These are phyloP conservation scores for Rhineura floridana DNA, from an alignment of 2,113 vertebrate species.

Conservation along the genomic window DNA sequence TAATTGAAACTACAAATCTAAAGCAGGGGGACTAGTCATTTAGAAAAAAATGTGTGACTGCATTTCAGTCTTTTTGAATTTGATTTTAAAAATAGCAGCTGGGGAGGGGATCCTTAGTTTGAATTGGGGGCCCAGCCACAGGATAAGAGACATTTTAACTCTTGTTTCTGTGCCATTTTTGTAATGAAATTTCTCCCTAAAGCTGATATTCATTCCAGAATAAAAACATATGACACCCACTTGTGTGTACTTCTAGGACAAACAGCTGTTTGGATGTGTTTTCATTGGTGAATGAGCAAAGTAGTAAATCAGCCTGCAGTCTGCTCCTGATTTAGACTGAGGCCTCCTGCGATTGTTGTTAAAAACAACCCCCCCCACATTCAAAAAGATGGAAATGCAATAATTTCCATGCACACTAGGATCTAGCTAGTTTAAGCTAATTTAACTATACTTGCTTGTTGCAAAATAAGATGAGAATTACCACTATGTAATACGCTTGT, in stretches of 20 bases:
- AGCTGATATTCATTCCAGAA: not conserved
- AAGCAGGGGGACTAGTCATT: not conserved
- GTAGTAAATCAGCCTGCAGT: not conserved
- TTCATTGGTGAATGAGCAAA: not conserved
- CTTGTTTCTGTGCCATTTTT: not conserved
- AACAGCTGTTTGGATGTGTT: not conserved
- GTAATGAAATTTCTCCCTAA: not conserved
- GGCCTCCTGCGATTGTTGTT: not conserved
- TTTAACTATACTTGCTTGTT: not conserved
- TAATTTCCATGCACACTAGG: not conserved
- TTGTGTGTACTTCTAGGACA: not conserved
- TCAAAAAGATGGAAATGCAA: not conserved
- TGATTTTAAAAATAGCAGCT: not conserved
- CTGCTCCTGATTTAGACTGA: not conserved
- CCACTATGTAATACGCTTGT: not conserved
- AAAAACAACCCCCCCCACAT: not conserved
- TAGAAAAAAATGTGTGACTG: not conserved
- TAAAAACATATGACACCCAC: not conserved
- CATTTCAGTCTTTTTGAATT: not conserved
- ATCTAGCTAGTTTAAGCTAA: not conserved
- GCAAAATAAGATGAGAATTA: not conserved
- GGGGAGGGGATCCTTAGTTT: not conserved
- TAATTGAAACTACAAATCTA: not conserved
- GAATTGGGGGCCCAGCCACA: not conserved
- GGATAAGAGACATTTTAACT: not conserved